A percentile compares a stretch with the other conserved stretches of the same genome.
phyloP scores from a whole-genome alignment of 2,888 invertebrate genomes.

The Ochropacha duplaris region DNA sequence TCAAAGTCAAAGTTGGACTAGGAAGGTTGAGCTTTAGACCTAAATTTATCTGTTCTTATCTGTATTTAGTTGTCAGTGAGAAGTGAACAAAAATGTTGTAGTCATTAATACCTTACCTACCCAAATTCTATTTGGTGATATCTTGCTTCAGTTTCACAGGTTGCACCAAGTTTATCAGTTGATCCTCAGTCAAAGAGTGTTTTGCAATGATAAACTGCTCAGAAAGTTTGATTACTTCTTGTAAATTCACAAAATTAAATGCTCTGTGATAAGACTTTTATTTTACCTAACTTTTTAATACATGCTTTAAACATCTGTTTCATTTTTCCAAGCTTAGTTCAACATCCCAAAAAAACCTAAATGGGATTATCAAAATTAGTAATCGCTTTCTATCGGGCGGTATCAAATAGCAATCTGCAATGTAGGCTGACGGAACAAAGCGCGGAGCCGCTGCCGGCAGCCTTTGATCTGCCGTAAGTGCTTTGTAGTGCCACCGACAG shows the following conservation, averaged over 20 bases:
- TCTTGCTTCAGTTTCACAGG: not conserved
- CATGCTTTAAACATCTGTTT: too few species aligned
- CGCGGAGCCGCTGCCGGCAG: slow-evolving; percentile 4
- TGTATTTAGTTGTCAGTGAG: too few species aligned
- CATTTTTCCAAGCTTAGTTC: not conserved
- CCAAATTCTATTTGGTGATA: not conserved
- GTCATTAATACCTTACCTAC: too few species aligned
- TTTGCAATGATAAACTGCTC: slow-evolving; percentile 23
- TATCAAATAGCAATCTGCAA: slow-evolving; percentile 36
- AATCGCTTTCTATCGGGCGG: slow-evolving; percentile 25
- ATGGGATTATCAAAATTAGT: slow-evolving; percentile 28
- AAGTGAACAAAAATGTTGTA: too few species aligned
- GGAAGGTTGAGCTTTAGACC: too few species aligned
- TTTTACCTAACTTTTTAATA: too few species aligned
- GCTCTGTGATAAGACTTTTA: not conserved
- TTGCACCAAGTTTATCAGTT: slow-evolving; percentile 48
- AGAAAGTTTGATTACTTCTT: slow-evolving; percentile 2
- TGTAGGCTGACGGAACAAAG: slow-evolving; percentile 18
- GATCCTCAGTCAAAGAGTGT: slow-evolving; percentile 40
- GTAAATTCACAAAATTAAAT: not conserved
- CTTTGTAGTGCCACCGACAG: slow-evolving; percentile 24
- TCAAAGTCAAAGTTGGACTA: too few species aligned
- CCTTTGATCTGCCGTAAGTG: slow-evolving; percentile 26
- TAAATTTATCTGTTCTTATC: too few species aligned
- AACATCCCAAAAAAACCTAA: not conserved